Percentiles rank a stretch among this genome's conserved stretches.
phyloP scores from a whole-genome alignment of 2,888 invertebrate genomes.

The Himalopsyche anomala region DNA sequence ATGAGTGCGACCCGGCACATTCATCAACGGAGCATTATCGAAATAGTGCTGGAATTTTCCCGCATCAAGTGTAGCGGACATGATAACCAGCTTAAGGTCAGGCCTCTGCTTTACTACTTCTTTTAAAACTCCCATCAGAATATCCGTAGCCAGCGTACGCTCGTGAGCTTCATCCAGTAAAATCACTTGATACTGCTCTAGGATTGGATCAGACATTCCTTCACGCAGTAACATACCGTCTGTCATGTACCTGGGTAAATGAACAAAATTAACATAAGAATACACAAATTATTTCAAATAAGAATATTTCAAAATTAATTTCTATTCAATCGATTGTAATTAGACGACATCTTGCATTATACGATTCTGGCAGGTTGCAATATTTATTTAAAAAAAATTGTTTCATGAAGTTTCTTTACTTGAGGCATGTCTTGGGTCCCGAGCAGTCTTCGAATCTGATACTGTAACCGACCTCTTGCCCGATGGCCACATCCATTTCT shows the following conservation, averaged over 20 bases:
- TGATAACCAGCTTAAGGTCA: constrained; percentile 97
- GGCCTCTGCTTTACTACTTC: constrained; percentile 95
- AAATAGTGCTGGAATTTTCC: constrained; percentile 99
- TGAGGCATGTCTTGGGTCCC: constrained; percentile 93
- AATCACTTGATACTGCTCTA: constrained; percentile 96
- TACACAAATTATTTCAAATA: no score
- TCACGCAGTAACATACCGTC: constrained; percentile 99
- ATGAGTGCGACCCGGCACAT: constrained; percentile 95
- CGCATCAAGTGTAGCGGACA: constrained; percentile 99
- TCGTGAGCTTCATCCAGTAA: constrained; percentile 99
- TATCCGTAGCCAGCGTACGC: constrained; percentile 98
- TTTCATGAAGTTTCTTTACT: constrained; percentile 75
- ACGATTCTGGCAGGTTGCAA: background rate
- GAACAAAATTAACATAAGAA: background rate
- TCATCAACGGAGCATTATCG: constrained; percentile 98
- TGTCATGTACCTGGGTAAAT: constrained; percentile 90
- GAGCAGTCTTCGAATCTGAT: constrained; percentile 99
- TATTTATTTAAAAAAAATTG: no score
- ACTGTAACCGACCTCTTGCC: constrained; percentile 95
- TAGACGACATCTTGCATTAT: no score
- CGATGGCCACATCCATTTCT: constrained; percentile 98
- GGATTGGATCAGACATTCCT: constrained; percentile 99
- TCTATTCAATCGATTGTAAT: no score
- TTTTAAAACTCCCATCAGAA: constrained; percentile 98
- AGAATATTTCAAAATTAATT: no score